phyloP scores from a whole-genome alignment of 2,113 vertebrate species.

The Leptocoma aspasia region DNA sequence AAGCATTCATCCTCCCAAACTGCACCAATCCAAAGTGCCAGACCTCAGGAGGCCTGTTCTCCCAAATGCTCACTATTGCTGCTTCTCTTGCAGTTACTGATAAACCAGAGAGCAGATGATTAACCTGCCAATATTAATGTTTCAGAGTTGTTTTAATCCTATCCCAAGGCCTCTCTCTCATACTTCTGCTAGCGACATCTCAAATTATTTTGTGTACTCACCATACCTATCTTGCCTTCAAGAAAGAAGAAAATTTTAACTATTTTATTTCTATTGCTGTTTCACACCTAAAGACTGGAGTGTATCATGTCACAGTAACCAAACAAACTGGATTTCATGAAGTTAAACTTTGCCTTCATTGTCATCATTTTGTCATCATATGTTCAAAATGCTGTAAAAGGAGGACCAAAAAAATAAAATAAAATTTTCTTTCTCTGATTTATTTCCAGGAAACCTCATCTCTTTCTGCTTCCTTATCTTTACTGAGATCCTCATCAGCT shows the following conservation, averaged over 20 bases:
- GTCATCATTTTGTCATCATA: neutral
- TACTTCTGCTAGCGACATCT: neutral
- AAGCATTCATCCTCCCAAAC: neutral
- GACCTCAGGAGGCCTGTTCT: neutral
- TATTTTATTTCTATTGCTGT: neutral
- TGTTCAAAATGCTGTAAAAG: neutral
- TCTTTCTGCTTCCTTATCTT: constrained; percentile 76
- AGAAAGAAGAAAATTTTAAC: neutral
- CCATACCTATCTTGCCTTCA: neutral
- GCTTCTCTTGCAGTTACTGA: neutral
- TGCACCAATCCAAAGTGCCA: neutral
- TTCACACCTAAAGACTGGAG: neutral
- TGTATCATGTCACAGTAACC: neutral
- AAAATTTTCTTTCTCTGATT: neutral
- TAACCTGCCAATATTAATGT: neutral
- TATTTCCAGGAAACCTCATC: constrained; percentile 44
- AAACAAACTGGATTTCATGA: neutral
- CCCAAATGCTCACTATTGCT: neutral
- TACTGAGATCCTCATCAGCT: constrained; percentile 31
- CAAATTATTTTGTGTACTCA: neutral
- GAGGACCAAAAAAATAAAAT: neutral
- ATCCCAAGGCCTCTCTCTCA: neutral
- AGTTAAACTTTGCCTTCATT: neutral
- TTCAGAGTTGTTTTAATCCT: neutral
- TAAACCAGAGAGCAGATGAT: neutral